Conservation (phyloP, 2,888 invertebrate genomes). For the Pterostichus madidus region DNA sequence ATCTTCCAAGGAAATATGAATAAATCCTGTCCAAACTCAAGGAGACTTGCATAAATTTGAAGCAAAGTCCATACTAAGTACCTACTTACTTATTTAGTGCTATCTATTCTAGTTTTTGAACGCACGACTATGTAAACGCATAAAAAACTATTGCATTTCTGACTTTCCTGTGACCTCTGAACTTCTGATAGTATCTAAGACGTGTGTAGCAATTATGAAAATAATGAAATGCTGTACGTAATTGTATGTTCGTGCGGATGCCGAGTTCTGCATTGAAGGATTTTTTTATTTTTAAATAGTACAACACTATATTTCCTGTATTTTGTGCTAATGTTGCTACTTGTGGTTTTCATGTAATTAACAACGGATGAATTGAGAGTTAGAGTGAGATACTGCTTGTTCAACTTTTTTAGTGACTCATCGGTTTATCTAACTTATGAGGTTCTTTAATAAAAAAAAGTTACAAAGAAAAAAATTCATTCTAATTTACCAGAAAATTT, state of each 20-base stretch:
- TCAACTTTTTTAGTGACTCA: too few species aligned
- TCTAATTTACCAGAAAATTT: too few species aligned
- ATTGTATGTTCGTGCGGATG: constrained; percentile 61
- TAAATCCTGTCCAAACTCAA: background rate
- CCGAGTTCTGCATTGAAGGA: constrained; percentile 42
- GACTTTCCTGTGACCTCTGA: constrained; percentile 65
- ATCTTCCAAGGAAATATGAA: too few species aligned
- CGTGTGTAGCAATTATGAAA: constrained; percentile 65
- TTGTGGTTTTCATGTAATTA: constrained; percentile 15
- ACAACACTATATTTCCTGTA: constrained; percentile 38
- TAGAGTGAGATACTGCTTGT: too few species aligned
- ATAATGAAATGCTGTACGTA: constrained; percentile 64
- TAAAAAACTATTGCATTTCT: constrained; percentile 56
- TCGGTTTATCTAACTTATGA: too few species aligned
- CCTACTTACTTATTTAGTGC: background rate
- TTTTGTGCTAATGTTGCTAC: constrained; percentile 26
- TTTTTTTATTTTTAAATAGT: constrained; percentile 42
- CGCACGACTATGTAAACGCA: constrained; percentile 17
- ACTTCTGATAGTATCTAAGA: constrained; percentile 62
- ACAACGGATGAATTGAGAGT: constrained; percentile 7
- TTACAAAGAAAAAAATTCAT: too few species aligned
- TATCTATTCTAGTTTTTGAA: constrained; percentile 3
- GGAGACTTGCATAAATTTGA: background rate
- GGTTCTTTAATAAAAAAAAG: too few species aligned
- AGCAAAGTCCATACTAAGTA: background rate